Base-by-base conservation (phyloP, 2,113 vertebrate genomes). In the Paracanthobrama guichenoti region DNA sequence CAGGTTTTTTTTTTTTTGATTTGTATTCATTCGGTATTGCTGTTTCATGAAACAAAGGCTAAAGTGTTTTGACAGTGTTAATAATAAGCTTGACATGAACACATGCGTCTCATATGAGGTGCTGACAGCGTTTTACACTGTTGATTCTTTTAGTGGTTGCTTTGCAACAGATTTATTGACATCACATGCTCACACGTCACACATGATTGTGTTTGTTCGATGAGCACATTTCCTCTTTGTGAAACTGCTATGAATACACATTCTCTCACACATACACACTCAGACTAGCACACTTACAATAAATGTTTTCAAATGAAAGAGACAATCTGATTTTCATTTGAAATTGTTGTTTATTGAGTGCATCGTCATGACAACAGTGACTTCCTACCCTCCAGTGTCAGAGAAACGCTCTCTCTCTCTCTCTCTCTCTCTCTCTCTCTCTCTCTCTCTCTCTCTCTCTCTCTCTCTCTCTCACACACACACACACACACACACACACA, bases 281-380 rank as follows among this genome's bases (percentile, higher is more conserved):
- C 28, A 14, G 26, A 31, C 79, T 64, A 44, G 3, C 77, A 66
- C 26, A 31, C 10, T n/a, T 59, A 62, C 7, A 81, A 72, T 22
- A 62, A 59, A 83, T 2, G 26, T 31, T 60, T 78, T 78, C 14
- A 18, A 64, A 79, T 11, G 12, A 78, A 60, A 59, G 22, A 78
- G n/a, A 62, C 13, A n/a, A 55, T 59, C 6, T 1, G 12, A 77
- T 59, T 59, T n/a, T 42, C 12, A 14, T 79, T 46, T 57, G 11
- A 62, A 26, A 35, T 79, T 28, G 0, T 18, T 35, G 74, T 55
- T 8, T 50, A 39, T 77, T 39, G 6, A 42, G 20, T 31, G 59
- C 57, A 81, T 7, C 86, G 76, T 86, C 74, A 77, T 88, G 77
- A 64, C 77, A 64, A 46, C 39, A 62, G 59, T 84, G 28, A 79